Evolutionary conservation across 2,888 invertebrate genomes (phyloP).

Genomic region (Phymatocera aterrima): DNA sequence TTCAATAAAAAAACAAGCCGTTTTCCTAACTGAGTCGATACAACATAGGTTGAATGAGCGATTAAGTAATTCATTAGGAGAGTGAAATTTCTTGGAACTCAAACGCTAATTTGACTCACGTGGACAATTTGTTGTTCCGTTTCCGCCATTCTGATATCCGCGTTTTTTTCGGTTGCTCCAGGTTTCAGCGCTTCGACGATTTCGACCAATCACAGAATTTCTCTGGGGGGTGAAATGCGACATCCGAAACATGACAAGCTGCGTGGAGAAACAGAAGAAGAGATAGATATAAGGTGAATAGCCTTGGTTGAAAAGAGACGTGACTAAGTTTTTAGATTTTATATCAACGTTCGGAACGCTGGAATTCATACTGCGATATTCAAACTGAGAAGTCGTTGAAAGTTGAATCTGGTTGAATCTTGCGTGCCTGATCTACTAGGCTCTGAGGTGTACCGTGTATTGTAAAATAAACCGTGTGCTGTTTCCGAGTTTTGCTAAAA

Average conservation of each 20-base stretch:
- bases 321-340: not conserved
- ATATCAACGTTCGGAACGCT: constrained; percentile 55
- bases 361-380: constrained; percentile 60
- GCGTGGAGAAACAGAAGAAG: not conserved
- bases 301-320: not conserved
- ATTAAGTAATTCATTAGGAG: too few species aligned
- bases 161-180: too few species aligned
- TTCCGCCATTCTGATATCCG: too few species aligned
- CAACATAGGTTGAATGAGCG: not conserved
- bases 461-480: too few species aligned
- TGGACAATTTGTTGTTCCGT: not conserved
- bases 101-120: not conserved
- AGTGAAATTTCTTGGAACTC: not conserved
- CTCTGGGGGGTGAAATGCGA: not conserved
- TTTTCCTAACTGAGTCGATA: too few species aligned
- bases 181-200: not conserved
- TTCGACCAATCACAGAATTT: constrained; percentile 4
- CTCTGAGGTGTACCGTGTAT: too few species aligned
- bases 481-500: too few species aligned
- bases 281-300: not conserved
- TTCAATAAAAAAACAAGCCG: too few species aligned
- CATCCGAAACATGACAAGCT: too few species aligned
- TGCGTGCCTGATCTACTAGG: too few species aligned
- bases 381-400: constrained; percentile 66
- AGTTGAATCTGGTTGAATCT: too few species aligned